These are phyloP conservation scores for Gastrophysa polygoni DNA, from an alignment of 2,888 invertebrate genomes.

Conservation along the genomic window DNA sequence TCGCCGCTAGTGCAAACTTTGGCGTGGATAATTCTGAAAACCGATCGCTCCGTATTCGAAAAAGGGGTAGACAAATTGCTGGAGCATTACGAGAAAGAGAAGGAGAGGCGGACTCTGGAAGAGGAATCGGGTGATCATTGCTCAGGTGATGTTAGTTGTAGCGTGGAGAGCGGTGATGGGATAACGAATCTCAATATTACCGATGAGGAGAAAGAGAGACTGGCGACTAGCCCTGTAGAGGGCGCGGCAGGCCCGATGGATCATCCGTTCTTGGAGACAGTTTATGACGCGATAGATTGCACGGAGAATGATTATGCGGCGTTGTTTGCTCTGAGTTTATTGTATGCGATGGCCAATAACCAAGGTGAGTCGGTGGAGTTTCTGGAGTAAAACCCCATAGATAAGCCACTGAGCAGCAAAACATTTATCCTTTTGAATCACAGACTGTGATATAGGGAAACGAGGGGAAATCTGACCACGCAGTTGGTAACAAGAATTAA, in stretches of 20 bases:
- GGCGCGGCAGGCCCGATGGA: constrained; percentile 59
- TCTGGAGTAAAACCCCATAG: too few relatives aligned
- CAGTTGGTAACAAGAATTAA: too few relatives aligned
- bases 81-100: constrained; percentile 52
- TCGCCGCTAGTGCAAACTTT: constrained; percentile 88
- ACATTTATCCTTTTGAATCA: too few relatives aligned
- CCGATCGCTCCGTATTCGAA: constrained; percentile 63
- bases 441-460: too few relatives aligned
- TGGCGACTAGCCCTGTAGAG: constrained; percentile 43
- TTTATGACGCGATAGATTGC: constrained; percentile 86
- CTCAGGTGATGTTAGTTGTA: constrained; percentile 39
- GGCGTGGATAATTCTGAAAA: constrained; percentile 88
- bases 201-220: constrained; percentile 86
- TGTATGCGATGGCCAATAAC: constrained; percentile 94
- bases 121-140: constrained; percentile 38
- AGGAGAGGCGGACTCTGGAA: constrained; percentile 35
- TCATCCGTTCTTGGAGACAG: constrained; percentile 87
- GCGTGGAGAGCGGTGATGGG: constrained; percentile 57
- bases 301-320: constrained; percentile 94
- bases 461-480: too few relatives aligned
- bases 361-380: constrained; percentile 70
- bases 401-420: too few relatives aligned
- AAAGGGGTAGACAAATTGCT: constrained; percentile 55
- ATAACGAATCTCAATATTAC: constrained; percentile 87
- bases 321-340: constrained; percentile 86